phyloP scores from a whole-genome alignment of 2,113 vertebrate species.

The human (Homo sapiens) region DNA sequence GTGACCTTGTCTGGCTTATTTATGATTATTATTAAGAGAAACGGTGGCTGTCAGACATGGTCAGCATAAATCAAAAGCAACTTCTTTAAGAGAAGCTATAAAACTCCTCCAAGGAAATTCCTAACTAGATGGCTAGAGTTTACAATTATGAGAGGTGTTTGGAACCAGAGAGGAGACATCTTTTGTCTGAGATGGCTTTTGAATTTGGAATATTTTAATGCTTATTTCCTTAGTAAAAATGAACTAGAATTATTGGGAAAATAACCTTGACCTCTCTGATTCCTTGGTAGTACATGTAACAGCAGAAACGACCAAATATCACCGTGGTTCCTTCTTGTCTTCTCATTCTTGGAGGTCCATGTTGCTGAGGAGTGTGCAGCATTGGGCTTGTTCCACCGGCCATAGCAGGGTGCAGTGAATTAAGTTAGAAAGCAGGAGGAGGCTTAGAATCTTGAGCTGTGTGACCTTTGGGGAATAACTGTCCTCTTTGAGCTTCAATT shows the following conservation, averaged over 20 bases:
- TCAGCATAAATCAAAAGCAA: conserved; percentile 83
- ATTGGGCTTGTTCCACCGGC: fast-evolving
- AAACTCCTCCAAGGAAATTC: conserved; percentile 78
- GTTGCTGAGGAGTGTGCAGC: fast-evolving
- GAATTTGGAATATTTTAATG: not conserved
- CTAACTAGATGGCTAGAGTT: conserved; percentile 66
- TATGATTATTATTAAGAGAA: conserved; percentile 86
- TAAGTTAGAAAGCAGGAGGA: not conserved
- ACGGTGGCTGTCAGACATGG: conserved; percentile 80
- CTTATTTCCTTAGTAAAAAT: not conserved
- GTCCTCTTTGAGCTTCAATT: not conserved
- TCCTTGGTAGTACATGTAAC: fast-evolving
- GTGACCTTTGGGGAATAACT: not conserved
- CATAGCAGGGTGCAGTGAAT: fast-evolving
- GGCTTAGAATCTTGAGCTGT: not conserved
- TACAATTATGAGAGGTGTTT: conserved; percentile 60
- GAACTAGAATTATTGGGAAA: not conserved
- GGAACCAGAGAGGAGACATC: not conserved
- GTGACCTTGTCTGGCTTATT: conserved; percentile 86
- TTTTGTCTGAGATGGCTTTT: not conserved
- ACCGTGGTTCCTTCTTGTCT: fast-evolving
- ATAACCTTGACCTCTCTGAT: not conserved
- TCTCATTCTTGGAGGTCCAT: not conserved
- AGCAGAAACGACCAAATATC: not conserved
- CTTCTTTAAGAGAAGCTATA: conserved; percentile 78